These are phyloP conservation scores for Zygothrica quintamaculata DNA, from an alignment of 2,888 invertebrate genomes.

Conservation along the genomic window DNA sequence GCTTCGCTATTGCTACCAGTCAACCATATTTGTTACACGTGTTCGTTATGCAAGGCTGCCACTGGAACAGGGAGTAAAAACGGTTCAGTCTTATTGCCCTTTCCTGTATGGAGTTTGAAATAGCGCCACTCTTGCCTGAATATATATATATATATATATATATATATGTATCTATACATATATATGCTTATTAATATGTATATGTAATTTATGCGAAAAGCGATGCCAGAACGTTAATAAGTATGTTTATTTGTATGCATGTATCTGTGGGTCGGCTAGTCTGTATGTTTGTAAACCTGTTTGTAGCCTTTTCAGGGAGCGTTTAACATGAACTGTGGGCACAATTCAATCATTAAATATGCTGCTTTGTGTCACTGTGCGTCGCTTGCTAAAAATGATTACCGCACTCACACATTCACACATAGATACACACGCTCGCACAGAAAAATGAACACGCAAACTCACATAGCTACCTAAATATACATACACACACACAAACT, in stretches of 20 bases:
- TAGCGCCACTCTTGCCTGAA: slow-evolving; percentile 29
- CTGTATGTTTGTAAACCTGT: slow-evolving; percentile 53
- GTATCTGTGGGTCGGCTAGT: slow-evolving; percentile 1
- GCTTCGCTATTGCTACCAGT: slow-evolving; percentile 49
- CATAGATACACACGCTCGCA: slow-evolving; percentile 11
- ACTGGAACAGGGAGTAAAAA: slow-evolving; percentile 44
- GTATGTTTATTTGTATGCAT: slow-evolving; percentile 19
- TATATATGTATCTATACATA: slow-evolving; percentile 1
- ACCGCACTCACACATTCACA: slow-evolving; percentile 45
- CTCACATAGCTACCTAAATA: slow-evolving; percentile 18
- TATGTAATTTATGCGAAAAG: slow-evolving; percentile 76
- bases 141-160: slow-evolving; percentile 13
- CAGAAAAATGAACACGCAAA: slow-evolving; percentile 12
- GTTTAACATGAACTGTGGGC: slow-evolving; percentile 47
- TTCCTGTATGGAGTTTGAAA: slow-evolving; percentile 52
- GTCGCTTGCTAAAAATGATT: slow-evolving; percentile 72
- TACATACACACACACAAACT: slow-evolving; percentile 10
- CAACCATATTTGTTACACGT: slow-evolving; percentile 79
- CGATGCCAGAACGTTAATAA: slow-evolving; percentile 74
- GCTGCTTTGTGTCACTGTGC: slow-evolving; percentile 56
- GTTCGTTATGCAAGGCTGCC: slow-evolving; percentile 80
- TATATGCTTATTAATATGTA: slow-evolving; percentile 20
- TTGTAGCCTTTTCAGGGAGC: slow-evolving; percentile 50
- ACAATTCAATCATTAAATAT: slow-evolving; percentile 31
- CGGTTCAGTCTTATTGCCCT: slow-evolving; percentile 65